phyloP scores from a whole-genome alignment of 2,797 vertebrate genomes.

The Stomatorhinus walkeri region DNA sequence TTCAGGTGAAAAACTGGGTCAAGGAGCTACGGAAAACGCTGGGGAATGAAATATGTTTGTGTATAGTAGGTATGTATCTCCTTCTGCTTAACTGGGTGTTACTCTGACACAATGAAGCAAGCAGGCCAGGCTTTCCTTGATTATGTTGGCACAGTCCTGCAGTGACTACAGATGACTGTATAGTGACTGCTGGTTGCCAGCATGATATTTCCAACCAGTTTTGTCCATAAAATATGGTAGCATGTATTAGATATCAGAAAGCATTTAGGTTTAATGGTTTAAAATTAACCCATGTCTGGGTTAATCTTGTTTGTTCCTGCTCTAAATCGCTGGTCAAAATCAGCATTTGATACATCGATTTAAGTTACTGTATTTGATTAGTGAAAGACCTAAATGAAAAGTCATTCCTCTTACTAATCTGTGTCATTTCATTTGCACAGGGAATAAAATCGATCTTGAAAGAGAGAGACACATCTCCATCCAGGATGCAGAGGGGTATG shows the following conservation, averaged over 20 bases:
- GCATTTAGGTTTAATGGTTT: background rate
- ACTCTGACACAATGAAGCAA: background rate
- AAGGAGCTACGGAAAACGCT: slow-evolving; percentile 98
- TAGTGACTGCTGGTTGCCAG: background rate
- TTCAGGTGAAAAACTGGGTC: slow-evolving; percentile 98
- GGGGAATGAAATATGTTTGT: slow-evolving; percentile 98
- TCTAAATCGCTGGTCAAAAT: background rate
- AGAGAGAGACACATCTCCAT: slow-evolving; percentile 91
- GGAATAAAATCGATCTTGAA: slow-evolving; percentile 97
- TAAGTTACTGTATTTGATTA: background rate
- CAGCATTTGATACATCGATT: background rate
- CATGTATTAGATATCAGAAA: background rate
- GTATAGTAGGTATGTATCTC: slow-evolving; percentile 90
- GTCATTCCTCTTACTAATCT: background rate
- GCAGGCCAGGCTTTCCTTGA: background rate
- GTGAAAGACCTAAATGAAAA: background rate
- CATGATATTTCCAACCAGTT: background rate
- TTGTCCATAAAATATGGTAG: background rate
- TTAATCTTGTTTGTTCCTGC: background rate
- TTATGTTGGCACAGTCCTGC: no score
- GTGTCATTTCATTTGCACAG: slow-evolving; percentile 49
- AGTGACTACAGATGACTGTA: background rate
- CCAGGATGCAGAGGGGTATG: slow-evolving; percentile 83
- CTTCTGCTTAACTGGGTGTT: background rate
- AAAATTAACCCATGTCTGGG: background rate